Conservation (phyloP, 2,888 invertebrate genomes). For the Aporophyla nigra region DNA sequence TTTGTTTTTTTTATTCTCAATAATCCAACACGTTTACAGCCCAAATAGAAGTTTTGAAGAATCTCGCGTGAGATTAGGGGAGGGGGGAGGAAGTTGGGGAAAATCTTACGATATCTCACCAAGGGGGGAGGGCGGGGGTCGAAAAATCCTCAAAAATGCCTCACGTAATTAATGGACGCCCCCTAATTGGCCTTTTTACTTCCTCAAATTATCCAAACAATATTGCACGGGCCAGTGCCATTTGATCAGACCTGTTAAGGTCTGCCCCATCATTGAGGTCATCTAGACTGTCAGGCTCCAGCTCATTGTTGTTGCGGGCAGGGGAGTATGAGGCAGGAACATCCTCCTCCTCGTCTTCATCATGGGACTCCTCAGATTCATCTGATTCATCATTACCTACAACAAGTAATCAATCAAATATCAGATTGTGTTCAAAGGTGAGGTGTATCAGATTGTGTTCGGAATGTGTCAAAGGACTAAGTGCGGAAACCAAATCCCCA, state of each 20-base stretch:
- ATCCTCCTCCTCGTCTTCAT: slow-evolving; percentile 91
- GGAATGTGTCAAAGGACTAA: too few species aligned
- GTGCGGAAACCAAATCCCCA: too few species aligned
- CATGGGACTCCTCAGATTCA: slow-evolving; percentile 91
- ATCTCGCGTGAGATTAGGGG: too few species aligned
- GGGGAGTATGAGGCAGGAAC: slow-evolving; percentile 85
- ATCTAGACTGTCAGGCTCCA: slow-evolving; percentile 84
- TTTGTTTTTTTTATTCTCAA: too few species aligned
- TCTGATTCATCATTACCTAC: slow-evolving; percentile 90
- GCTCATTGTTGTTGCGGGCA: slow-evolving; percentile 84
- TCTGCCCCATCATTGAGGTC: slow-evolving; percentile 84
- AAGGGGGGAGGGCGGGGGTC: too few species aligned
- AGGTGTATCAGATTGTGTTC: too few species aligned
- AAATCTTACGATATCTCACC: too few species aligned
- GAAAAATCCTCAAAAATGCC: too few species aligned
- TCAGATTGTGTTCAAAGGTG: neutral
- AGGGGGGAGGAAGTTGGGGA: too few species aligned
- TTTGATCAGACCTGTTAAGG: slow-evolving; percentile 82
- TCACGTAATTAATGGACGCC: too few species aligned
- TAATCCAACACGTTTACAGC: too few species aligned
- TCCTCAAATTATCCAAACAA: slow-evolving; percentile 4
- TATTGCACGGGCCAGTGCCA: slow-evolving; percentile 79
- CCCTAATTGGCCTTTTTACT: neutral
- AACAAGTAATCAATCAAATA: slow-evolving; percentile 30
- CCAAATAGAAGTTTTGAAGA: too few species aligned